These are phyloP conservation scores for Polypterus bichir DNA, from an alignment of 2,113 vertebrate genomes.

Conservation along the genomic window DNA sequence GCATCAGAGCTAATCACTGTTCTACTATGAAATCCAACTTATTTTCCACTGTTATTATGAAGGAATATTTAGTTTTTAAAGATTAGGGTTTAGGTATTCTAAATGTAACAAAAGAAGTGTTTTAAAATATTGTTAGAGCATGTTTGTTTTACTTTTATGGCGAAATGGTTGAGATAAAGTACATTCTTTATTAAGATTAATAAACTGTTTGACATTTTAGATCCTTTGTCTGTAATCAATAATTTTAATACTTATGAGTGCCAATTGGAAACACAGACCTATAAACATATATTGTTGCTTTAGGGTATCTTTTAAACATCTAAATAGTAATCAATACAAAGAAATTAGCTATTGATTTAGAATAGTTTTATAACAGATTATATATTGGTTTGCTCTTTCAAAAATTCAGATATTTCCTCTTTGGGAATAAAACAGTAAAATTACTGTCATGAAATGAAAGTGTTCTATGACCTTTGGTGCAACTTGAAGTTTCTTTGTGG, in stretches of 20 bases:
- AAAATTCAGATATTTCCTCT: slow-evolving; percentile 76
- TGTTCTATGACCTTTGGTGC: slow-evolving; percentile 51
- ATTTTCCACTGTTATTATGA: no score
- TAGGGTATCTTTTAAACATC: slow-evolving; percentile 76
- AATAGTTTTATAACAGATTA: slow-evolving; percentile 86
- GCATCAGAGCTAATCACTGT: no score
- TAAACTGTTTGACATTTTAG: slow-evolving; percentile 80
- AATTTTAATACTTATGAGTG: slow-evolving; percentile 69
- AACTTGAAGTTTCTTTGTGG: slow-evolving; percentile 42
- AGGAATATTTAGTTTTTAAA: no score
- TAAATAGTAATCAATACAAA: slow-evolving; percentile 85
- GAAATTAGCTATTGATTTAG: slow-evolving; percentile 95
- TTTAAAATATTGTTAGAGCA: no score
- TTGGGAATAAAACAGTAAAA: slow-evolving; percentile 64
- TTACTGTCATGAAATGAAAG: slow-evolving; percentile 53
- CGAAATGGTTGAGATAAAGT: slow-evolving; percentile 37
- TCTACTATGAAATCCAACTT: no score
- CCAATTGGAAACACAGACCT: slow-evolving; percentile 48
- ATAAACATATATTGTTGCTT: slow-evolving; percentile 63
- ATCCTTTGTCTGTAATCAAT: slow-evolving; percentile 63
- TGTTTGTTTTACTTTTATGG: no score
- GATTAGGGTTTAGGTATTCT: no score
- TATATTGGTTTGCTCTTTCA: slow-evolving; percentile 91
- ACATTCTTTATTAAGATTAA: slow-evolving; percentile 67
- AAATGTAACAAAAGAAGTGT: no score